Evolutionary conservation across 2,888 invertebrate species (phyloP), one percentile per base, ranked within the genome.

Genomic region (Bellardia bayeri): DNA sequence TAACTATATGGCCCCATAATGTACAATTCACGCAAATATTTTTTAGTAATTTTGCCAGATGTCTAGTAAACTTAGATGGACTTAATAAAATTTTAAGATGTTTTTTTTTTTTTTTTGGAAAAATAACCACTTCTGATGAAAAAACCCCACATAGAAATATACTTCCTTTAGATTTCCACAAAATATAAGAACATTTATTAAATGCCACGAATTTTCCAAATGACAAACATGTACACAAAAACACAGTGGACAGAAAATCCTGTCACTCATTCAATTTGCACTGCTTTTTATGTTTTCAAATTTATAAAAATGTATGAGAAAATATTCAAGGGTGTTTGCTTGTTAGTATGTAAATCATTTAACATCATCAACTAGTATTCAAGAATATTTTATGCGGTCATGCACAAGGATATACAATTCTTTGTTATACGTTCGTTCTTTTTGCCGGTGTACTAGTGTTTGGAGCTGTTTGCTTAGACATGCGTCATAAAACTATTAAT

Each of bases 181-280:
- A 90, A 90, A 87, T 89, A 90, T 90, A 88, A 90, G 64, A 30
- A 66, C 66, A 56, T 51, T 78, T 23, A 33, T 49, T 30, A 63
- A 72, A 56, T 72, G 49, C 49, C 45, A 45, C 11, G 45, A 6
- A 13, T 7, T 45, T 45, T 45, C 3, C 13, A 11, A 23, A 45
- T 13, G 3, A 11, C 45, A n/a, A 11, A 54, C 72, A 68, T 68
- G 56, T 37, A 68, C 30, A 69, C 69, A 61, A 11, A 76, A 61
- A 23, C 37, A 42, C 37, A 42, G 3, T 42, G n/a, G 14, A 49
- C 58, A 37, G 30, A 61, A 66, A 76, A 51, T 56, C 64, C 71
- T 81, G 80, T 63, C 81, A 63, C 75, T 81, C 85, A 81, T 75
- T 64, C 56, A 71, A 85, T 85, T 81, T 87, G 54, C 72, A 72